Base-by-base conservation (phyloP, 2,113 vertebrate species). In the Scortum barcoo region DNA sequence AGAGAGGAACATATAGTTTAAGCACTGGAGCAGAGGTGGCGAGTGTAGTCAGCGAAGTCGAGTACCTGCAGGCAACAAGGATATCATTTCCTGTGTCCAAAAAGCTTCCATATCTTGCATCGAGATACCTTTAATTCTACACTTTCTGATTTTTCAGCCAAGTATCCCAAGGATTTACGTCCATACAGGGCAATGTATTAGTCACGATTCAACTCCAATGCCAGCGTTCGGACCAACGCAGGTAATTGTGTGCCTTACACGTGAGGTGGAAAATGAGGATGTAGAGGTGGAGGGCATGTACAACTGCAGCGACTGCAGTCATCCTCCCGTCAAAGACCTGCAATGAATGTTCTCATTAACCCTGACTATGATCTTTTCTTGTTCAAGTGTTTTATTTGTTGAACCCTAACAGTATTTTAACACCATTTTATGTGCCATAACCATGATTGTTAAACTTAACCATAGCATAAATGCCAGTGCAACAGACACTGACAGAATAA, bases 1-100 rank as follows among this genome's bases (percentile, higher is more conserved):
- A 72, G 63, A 53, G 26, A 63, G n/a, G 24, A 60, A 40, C 14
- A 33, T 22, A 70, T 80, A 73, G 61, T 69, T 53, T 33, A 48
- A 72, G 75, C 71, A 30, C 3, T 65, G 56, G 53, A 44, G 70
- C 58, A 65, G 48, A 57, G 44, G 22, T 16, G 48, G 11, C 11
- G 3, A 17, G 17, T 20, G 11, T 0, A 60, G 6, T 24, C 50
- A 2, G 69, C 19, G 53, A 71, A 82, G 73, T 38, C 5, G 8
- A 28, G 42, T 36, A 62, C 42, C 46, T 78, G 70, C 63, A 60
- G 7, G 22, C 67, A n/a, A n/a, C n/a, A n/a, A n/a, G n/a, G n/a
- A n/a, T n/a, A n/a, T n/a, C n/a, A n/a, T n/a, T n/a, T n/a, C n/a
- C n/a, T n/a, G n/a, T n/a, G n/a, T n/a, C n/a, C n/a, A n/a, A n/a